Evolutionary conservation across 2,888 invertebrate species (phyloP), one percentile per base, ranked within the genome.

Genomic region (Chymomyza procnemis): DNA sequence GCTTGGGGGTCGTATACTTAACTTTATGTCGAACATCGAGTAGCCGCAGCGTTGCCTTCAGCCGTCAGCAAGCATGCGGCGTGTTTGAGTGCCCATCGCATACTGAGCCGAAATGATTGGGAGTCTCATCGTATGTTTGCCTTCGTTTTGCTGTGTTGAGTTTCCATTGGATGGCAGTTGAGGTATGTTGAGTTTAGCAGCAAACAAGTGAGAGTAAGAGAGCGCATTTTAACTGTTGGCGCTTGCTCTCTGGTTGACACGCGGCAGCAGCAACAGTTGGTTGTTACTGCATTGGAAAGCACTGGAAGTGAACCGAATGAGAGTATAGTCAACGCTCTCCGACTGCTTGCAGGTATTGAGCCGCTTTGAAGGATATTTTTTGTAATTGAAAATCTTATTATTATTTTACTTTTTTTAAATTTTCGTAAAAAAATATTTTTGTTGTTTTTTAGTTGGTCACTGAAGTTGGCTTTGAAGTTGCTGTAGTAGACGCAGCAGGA

Each of bases 291-390:
- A 12, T 18, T 50, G 50, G 19, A 50, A 18, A 4, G 50, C 50
- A n/a, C 2, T 41, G 34, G 34, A 41, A 41, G 34, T 41, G 34
- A 80, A 80, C 26, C 8, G 26, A 8, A 26, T 6, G 26, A 78
- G 80, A 78, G 78, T 67, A n/a, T 80, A 73, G 65, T n/a, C n/a
- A n/a, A n/a, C n/a, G 68, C 52, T 30, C 21, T 78, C 78, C 78
- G 80, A 79, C 63, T 12, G 47, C 58, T 76, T 79, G 77, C 76
- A 71, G 22, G 46, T 16, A n/a, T 57, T 26, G 57, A 59, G 26
- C 26, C 6, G 16, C 2, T 14, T 41, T 30, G 9, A 52, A 26
- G 58, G 48, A 16, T 8, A 21, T 47, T 8, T 16, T 1, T 0
- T 6, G 2, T 3, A 41, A n/a, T n/a, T n/a, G 34, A 12, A 41